Conservation (phyloP, 2,113 vertebrate species). For the Hemiprocne comata region DNA sequence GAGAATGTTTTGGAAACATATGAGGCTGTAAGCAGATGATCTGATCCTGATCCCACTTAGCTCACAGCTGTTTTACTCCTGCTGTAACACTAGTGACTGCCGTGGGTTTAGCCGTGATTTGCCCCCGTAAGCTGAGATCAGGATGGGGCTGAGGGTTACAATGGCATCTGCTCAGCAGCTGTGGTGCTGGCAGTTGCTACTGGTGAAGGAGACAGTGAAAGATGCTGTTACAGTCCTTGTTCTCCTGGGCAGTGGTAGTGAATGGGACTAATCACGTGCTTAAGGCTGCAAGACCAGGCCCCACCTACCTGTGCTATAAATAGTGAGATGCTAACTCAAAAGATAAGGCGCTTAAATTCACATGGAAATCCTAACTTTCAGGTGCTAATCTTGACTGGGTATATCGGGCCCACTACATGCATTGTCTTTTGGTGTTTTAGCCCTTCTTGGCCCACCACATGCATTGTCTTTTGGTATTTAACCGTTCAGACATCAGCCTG, state of each 20-base stretch:
- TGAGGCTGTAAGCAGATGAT: conserved; percentile 29
- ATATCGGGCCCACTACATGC: background rate
- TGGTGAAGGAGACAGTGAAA: background rate
- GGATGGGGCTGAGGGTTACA: background rate
- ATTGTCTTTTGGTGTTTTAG: background rate
- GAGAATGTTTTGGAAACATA: conserved; percentile 33
- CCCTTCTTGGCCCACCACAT: background rate
- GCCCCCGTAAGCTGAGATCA: background rate
- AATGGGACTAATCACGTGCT: background rate
- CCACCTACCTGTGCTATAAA: background rate
- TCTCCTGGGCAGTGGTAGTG: background rate
- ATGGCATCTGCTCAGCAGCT: background rate
- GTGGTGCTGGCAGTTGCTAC: background rate
- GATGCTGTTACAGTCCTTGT: background rate
- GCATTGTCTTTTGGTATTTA: background rate
- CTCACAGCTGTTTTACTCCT: background rate
- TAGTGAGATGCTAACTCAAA: background rate
- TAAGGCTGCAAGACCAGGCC: background rate
- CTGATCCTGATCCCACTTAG: conserved; percentile 26
- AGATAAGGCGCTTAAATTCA: conserved; percentile 2
- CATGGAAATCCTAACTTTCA: background rate
- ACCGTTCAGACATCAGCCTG: background rate
- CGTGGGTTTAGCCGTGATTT: background rate
- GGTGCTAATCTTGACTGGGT: background rate
- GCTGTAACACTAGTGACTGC: accelerated